phyloP scores from a whole-genome alignment of 2,888 invertebrate species.

The Melanchra persicariae region DNA sequence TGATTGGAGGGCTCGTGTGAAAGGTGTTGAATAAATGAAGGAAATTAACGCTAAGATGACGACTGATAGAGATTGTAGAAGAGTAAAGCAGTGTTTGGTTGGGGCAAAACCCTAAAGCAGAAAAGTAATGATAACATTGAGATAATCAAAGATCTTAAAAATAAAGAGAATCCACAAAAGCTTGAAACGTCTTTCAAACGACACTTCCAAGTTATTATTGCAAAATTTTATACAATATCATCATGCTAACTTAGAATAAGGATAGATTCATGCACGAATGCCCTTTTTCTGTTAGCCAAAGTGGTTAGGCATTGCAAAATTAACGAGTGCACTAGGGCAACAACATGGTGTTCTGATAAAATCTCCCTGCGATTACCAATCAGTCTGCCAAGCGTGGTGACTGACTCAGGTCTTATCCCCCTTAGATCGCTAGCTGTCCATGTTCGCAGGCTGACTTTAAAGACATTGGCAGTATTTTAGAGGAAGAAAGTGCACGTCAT shows the following conservation, averaged over 20 bases:
- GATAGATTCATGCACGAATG: not conserved
- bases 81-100: too few species aligned
- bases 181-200: too few species aligned
- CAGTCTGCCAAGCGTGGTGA: conserved; percentile 33
- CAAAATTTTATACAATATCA: too few species aligned
- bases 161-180: too few species aligned
- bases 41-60: not conserved
- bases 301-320: conserved; percentile 37
- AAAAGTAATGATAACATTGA: too few species aligned
- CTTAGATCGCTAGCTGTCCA: conserved; percentile 16
- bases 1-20: not conserved
- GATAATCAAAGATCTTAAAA: too few species aligned
- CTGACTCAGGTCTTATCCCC: conserved; percentile 27
- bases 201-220: too few species aligned
- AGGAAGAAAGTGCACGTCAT: too few species aligned
- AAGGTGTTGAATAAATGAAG: not conserved
- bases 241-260: too few species aligned
- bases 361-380: conserved; percentile 42
- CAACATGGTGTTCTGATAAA: conserved; percentile 38
- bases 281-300: conserved; percentile 5
- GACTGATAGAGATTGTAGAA: not conserved
- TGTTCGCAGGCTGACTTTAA: too few species aligned
- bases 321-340: conserved; percentile 26
- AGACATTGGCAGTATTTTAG: too few species aligned
- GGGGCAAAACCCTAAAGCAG: too few species aligned